These are phyloP conservation scores for Neopipo cinnamomea DNA, from an alignment of 2,113 vertebrate genomes.

Conservation along the genomic window DNA sequence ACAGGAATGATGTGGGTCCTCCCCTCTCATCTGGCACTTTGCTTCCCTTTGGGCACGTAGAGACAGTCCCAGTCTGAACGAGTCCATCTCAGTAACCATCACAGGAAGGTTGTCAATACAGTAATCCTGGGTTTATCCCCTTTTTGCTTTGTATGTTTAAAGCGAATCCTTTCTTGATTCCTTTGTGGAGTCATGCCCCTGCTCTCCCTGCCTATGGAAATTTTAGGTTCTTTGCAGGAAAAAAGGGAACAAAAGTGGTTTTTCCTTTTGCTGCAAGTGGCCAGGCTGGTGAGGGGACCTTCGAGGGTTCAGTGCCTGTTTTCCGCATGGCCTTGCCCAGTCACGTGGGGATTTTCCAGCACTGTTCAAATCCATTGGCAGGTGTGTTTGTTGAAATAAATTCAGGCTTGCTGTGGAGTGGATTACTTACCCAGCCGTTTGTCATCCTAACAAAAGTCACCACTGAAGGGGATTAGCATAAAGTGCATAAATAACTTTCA, in stretches of 20 bases:
- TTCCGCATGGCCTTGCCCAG: neutral
- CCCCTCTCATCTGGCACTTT: neutral
- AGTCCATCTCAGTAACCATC: neutral
- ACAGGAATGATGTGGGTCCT: accelerated
- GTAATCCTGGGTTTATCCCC: accelerated
- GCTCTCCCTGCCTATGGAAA: neutral
- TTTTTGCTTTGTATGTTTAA: neutral
- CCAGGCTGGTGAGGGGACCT: neutral
- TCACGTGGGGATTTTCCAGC: neutral
- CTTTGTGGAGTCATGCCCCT: neutral
- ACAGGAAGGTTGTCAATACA: neutral
- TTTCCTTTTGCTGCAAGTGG: neutral
- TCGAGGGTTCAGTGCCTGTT: neutral
- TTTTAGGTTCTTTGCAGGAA: neutral
- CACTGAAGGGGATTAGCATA: constrained; percentile 12
- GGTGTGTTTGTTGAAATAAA: neutral
- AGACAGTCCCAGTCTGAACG: neutral
- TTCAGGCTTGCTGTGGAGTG: neutral
- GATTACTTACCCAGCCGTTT: neutral
- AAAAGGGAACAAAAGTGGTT: neutral
- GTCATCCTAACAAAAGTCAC: neutral
- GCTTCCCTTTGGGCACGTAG: neutral
- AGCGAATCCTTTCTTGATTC: neutral
- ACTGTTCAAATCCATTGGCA: neutral
- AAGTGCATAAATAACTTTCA: constrained; percentile 3